These are phyloP conservation scores for Leptinotarsa texana DNA, from an alignment of 1,140 invertebrate species.

Conservation along the genomic window DNA sequence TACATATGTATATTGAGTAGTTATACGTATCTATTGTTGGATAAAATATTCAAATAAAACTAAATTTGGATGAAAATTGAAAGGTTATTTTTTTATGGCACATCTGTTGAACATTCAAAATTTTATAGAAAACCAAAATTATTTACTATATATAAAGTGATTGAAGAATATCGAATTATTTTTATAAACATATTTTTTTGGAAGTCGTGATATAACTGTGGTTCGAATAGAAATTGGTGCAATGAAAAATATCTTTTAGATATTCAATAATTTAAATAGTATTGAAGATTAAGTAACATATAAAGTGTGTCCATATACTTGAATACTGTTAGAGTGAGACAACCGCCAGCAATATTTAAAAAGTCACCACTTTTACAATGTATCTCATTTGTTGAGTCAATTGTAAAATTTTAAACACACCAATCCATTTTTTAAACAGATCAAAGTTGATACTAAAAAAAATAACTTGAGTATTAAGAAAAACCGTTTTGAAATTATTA, in stretches of 20 bases:
- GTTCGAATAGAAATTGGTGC: neutral
- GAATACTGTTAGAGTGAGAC: too few species aligned
- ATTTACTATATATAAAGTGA: neutral
- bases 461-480: too few species aligned
- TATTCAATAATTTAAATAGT: too few species aligned
- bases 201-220: neutral
- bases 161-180: neutral
- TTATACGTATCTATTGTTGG: constrained; percentile 19
- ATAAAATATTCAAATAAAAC: constrained; percentile 20
- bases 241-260: neutral
- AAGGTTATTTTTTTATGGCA: constrained; percentile 31
- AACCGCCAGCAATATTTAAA: too few species aligned
- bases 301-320: too few species aligned
- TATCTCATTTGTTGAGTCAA: too few species aligned
- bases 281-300: too few species aligned
- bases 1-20: constrained; percentile 25
- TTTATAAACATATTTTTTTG: neutral
- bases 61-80: constrained; percentile 6
- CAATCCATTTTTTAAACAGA: too few species aligned
- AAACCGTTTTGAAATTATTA: too few species aligned
- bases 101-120: neutral
- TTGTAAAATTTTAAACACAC: too few species aligned
- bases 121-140: constrained; percentile 3
- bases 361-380: too few species aligned
- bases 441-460: too few species aligned